phyloP scores from a whole-genome alignment of 2,113 vertebrate species.

The Mirza zaza region DNA sequence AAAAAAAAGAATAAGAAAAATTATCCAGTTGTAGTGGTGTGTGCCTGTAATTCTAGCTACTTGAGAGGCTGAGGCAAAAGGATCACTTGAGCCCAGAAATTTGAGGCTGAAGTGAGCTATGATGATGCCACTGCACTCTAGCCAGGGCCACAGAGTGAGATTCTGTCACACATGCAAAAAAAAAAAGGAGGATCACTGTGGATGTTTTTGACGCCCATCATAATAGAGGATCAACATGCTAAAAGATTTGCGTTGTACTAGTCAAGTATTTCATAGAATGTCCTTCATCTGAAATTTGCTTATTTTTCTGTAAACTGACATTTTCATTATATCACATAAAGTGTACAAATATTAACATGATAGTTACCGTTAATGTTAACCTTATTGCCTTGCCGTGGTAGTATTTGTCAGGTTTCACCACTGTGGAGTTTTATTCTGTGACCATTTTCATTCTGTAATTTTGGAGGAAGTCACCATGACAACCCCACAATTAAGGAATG shows the following conservation, averaged over 20 bases:
- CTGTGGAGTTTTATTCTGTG: not conserved
- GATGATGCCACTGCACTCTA: too few relatives aligned
- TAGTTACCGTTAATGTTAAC: not conserved
- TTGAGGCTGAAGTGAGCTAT: too few relatives aligned
- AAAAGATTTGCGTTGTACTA: not conserved
- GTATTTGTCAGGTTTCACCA: not conserved
- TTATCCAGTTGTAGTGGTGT: too few relatives aligned
- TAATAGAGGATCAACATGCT: not conserved
- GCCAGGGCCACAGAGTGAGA: too few relatives aligned
- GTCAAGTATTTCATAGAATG: not conserved
- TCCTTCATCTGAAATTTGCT: not conserved
- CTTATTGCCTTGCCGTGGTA: not conserved
- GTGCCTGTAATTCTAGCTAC: too few relatives aligned
- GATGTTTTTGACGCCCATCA: not conserved
- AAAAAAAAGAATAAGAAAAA: too few relatives aligned
- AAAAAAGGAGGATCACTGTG: not conserved
- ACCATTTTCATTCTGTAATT: not conserved
- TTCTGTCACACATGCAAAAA: too few relatives aligned
- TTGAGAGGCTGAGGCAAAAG: too few relatives aligned
- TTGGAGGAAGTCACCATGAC: not conserved
- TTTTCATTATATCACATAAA: not conserved
- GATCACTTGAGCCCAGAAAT: too few relatives aligned
- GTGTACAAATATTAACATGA: not conserved
- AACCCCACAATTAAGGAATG: not conserved
- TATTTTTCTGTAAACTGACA: not conserved